Base-by-base conservation (phyloP, 2,888 invertebrate genomes). In the Strigamia transsilvanica region DNA sequence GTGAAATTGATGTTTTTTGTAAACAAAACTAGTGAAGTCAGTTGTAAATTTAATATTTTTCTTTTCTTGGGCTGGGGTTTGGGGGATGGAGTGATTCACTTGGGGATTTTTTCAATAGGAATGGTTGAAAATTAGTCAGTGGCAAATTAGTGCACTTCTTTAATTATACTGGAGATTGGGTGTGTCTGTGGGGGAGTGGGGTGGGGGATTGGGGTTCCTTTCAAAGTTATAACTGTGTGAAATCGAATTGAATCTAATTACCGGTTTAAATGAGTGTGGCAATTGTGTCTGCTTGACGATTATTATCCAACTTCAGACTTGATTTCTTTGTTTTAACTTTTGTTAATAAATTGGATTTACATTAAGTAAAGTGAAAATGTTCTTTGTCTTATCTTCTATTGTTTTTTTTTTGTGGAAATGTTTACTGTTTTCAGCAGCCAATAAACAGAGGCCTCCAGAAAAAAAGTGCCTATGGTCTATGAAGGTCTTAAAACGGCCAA, bases 211-310 rank as follows among this genome's bases (percentile, higher is more conserved):
- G 3, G 34, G 7, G 34, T 34, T 34, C 21, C 18, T 61, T 61
- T 61, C 61, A 61, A 18, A 61, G 10, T 23, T 61, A 5, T 61
- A 23, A 21, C 21, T 18, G 61, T 61, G 61, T 61, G 61, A 61
- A 61, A 61, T 61, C 61, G 18, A 61, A 61, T 61, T 61, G 61
- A 61, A 61, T 61, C 61, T 61, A 61, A 61, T 61, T 61, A 61
- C 61, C 61, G 18, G 61, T 61, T 18, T 21, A 61, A 61, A 61
- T 10, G 61, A 61, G 18, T 61, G 61, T 61, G 5, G 61, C 61
- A 10, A n/a, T 61, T 61, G 61, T 61, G 61, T 18, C 23, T 18
- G 61, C 61, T 4, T 61, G 18, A 61, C n/a, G 18, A 61, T 61
- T 61, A 61, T 61, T 61, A 18, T 61, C 46, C 61, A 61, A 61